Evolutionary conservation across 2,888 invertebrate genomes (phyloP).

Genomic region (Cephus pygmeus): DNA sequence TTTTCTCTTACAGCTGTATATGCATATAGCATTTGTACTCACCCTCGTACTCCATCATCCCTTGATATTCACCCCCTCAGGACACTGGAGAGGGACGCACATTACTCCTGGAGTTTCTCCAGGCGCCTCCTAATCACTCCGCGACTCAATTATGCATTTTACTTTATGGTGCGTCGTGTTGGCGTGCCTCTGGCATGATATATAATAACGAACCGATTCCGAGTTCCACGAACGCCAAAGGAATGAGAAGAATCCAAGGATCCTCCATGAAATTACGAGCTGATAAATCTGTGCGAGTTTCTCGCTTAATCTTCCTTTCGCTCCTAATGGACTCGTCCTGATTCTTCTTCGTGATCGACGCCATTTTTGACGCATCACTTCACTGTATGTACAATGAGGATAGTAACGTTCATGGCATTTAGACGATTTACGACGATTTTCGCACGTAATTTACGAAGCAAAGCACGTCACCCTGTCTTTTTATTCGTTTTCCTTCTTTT

Average conservation of each 20-base stretch:
- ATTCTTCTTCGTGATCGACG: not conserved
- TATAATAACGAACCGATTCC: not conserved
- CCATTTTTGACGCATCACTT: not conserved
- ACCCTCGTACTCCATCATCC: not conserved
- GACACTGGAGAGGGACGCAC: slow-evolving; percentile 34
- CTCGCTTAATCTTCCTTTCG: not conserved
- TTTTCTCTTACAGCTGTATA: not conserved
- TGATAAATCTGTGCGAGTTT: not conserved
- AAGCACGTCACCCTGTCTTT: not conserved
- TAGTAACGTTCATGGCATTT: not conserved
- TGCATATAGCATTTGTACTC: not conserved
- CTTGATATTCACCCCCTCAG: not conserved
- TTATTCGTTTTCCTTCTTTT: not conserved
- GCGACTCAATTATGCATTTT: slow-evolving; percentile 49
- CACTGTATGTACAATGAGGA: not conserved
- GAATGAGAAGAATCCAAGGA: not conserved
- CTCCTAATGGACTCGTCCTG: not conserved
- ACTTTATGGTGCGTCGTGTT: slow-evolving; percentile 28
- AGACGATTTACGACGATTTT: not conserved
- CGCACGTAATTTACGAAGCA: not conserved
- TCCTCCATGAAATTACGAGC: not conserved
- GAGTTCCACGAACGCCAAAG: not conserved
- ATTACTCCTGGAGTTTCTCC: slow-evolving; percentile 48
- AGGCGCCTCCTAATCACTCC: slow-evolving; percentile 53
- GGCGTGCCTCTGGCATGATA: slow-evolving; percentile 5